Conservation (phyloP, 2,797 vertebrate genomes). For the Rhynchotus rufescens region DNA sequence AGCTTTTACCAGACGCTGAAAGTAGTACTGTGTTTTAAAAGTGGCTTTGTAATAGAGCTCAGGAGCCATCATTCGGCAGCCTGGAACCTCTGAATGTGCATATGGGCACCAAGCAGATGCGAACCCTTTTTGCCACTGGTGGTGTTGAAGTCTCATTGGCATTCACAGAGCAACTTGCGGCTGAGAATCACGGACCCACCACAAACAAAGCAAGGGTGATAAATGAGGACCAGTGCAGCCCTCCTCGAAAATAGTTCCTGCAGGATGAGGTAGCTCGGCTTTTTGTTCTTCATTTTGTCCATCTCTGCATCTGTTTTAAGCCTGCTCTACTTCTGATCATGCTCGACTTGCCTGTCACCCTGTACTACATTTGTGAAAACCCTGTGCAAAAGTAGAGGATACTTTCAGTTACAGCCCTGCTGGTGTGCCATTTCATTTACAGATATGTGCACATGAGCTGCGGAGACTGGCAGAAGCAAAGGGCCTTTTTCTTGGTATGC, state of each 20-base stretch:
- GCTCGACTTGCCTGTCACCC: background rate
- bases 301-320: background rate
- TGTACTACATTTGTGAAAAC: background rate
- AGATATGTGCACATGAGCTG: background rate
- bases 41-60: background rate
- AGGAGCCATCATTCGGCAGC: background rate
- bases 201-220: background rate
- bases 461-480: background rate
- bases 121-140: background rate
- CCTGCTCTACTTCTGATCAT: background rate
- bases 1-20: background rate
- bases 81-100: background rate
- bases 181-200: background rate
- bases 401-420: background rate
- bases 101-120: background rate
- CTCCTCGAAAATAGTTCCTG: background rate
- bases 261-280: background rate
- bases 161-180: fast-evolving
- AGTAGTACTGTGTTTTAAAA: fast-evolving
- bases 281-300: background rate
- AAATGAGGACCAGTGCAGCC: background rate
- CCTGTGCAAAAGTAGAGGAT: background rate
- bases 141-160: background rate
- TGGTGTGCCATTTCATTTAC: background rate
- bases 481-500: background rate